These are phyloP conservation scores for Anarrhichthys ocellatus DNA, from an alignment of 2,113 vertebrate genomes.

Conservation along the genomic window DNA sequence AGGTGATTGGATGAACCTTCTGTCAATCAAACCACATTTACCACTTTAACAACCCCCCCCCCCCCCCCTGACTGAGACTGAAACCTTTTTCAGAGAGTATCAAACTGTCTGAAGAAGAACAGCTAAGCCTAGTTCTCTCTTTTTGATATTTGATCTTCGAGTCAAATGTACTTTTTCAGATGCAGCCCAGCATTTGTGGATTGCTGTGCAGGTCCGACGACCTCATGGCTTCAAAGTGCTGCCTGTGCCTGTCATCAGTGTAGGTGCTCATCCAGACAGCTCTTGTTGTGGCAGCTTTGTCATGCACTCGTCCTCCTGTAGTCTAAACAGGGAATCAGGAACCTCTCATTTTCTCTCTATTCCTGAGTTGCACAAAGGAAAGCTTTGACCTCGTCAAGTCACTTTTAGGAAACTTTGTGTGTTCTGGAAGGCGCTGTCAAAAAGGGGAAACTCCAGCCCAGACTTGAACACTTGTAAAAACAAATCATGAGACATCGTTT, in stretches of 20 bases:
- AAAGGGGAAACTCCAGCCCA: neutral
- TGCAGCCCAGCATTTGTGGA: neutral
- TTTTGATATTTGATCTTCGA: constrained; percentile 31
- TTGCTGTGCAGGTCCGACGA: constrained; percentile 13
- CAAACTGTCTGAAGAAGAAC: constrained; percentile 28
- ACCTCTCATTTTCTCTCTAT: constrained; percentile 40
- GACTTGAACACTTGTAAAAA: constrained; percentile 3
- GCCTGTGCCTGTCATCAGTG: constrained; percentile 42
- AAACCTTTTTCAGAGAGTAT: constrained; percentile 7
- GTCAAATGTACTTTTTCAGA: constrained; percentile 18
- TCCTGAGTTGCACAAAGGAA: constrained; percentile 18
- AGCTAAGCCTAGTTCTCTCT: constrained; percentile 3
- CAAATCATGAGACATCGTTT: neutral
- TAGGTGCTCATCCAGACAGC: constrained; percentile 33
- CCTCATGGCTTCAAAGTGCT: constrained; percentile 32
- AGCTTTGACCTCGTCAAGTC: constrained; percentile 13
- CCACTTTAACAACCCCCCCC: neutral
- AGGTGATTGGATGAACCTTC: too few species aligned
- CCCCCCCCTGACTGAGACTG: neutral
- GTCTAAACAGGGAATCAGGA: constrained; percentile 50
- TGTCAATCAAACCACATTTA: neutral
- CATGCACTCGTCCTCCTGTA: constrained; percentile 15
- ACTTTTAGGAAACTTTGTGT: constrained; percentile 1
- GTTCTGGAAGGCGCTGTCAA: neutral
- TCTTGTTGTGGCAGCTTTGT: constrained; percentile 47